Evolutionary conservation across 2,113 vertebrate genomes (phyloP).

Genomic region (Apeltes quadracus): DNA sequence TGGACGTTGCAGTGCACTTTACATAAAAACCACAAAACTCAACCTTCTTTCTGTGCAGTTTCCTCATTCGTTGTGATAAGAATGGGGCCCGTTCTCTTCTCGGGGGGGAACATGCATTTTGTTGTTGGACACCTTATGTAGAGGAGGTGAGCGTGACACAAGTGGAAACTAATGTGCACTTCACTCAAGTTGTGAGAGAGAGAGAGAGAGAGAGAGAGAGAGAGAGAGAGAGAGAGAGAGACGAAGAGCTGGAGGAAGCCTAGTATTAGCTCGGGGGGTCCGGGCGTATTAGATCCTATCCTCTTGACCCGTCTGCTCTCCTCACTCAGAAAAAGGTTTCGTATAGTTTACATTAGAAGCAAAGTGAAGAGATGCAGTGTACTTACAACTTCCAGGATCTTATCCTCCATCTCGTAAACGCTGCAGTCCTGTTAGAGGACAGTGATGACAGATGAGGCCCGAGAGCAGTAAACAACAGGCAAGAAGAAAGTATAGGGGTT

Average conservation of each 20-base stretch:
- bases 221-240: constrained; percentile 15
- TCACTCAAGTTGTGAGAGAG: constrained; percentile 7
- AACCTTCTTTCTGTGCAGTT: background rate
- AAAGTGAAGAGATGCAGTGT: constrained; percentile 18
- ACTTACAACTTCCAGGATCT: constrained; percentile 95
- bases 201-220: constrained; percentile 22
- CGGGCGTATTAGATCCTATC: constrained; percentile 41
- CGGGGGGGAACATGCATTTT: background rate
- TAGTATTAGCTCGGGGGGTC: constrained; percentile 41
- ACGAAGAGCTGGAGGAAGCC: constrained; percentile 53
- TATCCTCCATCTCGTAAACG: constrained; percentile 96
- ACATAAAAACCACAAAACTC: background rate
- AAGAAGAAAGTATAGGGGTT: constrained; percentile 52
- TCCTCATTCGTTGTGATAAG: constrained; percentile 46
- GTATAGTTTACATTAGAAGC: constrained; percentile 24
- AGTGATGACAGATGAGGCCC: constrained; percentile 47
- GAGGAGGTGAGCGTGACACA: constrained; percentile 5
- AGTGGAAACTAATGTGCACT: constrained; percentile 19
- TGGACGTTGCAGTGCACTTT: background rate
- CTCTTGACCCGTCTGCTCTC: constrained; percentile 24
- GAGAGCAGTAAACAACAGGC: constrained; percentile 39
- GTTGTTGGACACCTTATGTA: constrained; percentile 21
- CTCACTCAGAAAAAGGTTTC: constrained; percentile 28
- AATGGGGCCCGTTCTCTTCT: background rate
- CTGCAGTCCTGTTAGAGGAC: constrained; percentile 87